Evolutionary conservation across 2,797 vertebrate genomes (phyloP).

Genomic region (Lophius americanus): DNA sequence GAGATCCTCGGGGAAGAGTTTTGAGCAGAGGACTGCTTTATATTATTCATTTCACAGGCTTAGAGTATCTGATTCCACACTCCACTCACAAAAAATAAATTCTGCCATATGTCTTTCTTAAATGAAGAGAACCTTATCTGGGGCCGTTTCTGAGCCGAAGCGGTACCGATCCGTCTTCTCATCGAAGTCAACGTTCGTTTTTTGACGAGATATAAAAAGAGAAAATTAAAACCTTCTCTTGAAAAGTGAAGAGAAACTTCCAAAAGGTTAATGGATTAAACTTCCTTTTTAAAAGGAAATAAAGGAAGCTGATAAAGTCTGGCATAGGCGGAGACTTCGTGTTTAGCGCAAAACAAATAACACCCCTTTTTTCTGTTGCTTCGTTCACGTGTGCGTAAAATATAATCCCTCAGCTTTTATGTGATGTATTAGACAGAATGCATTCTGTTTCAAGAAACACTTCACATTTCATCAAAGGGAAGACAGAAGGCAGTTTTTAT

Average conservation of each 20-base stretch:
- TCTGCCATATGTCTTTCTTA: constrained; percentile 43
- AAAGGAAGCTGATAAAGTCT: constrained; percentile 18
- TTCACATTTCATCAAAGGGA: background rate
- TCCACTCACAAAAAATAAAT: constrained; percentile 38
- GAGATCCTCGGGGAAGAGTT: constrained; percentile 49
- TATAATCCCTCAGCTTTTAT: background rate
- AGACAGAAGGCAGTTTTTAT: background rate
- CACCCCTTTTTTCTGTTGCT: too few relatives aligned
- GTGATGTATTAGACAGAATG: background rate
- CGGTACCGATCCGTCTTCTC: constrained; percentile 41
- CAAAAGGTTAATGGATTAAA: constrained; percentile 41
- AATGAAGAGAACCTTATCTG: constrained; percentile 46
- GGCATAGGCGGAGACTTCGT: too few relatives aligned
- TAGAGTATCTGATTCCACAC: constrained; percentile 58
- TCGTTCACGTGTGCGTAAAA: background rate
- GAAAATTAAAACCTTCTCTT: constrained; percentile 15
- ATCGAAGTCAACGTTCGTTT: constrained; percentile 49
- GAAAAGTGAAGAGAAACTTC: constrained; percentile 20
- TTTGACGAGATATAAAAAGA: constrained; percentile 16
- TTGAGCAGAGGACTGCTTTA: constrained; percentile 46
- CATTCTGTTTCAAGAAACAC: background rate
- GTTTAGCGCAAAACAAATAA: too few relatives aligned
- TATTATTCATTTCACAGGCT: constrained; percentile 65
- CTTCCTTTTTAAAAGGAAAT: constrained; percentile 32
- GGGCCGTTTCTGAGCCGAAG: constrained; percentile 54